Base-by-base conservation (phyloP, 2,888 invertebrate genomes). In the Muscina levida region DNA sequence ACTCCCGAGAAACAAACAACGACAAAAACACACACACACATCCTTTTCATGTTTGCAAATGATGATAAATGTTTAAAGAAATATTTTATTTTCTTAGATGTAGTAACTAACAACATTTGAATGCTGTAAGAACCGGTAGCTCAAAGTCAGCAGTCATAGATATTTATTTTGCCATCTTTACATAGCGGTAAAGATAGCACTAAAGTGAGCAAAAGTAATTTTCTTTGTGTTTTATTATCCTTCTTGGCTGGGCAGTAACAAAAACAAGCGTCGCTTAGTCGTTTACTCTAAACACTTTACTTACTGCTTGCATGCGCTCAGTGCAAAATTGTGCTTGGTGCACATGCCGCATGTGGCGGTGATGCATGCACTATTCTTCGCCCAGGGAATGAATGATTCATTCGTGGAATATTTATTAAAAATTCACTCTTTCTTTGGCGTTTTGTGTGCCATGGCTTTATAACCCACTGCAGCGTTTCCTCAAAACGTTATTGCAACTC, bases 31-130 rank as follows among this genome's bases (percentile, higher is more conserved):
- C n/a, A 31, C 51, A 24, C 57, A 62, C 62, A 42, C 42, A 42
- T 39, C 42, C 42, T 62, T 51, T 42, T 13, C 10, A 42, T 77
- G 48, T 59, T 68, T 39, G 39, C 62, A 73, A 78, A 78, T 73
- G 70, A 70, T 73, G 77, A 77, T 72, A 72, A 72, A 77, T 68
- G 62, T 51, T 65, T n/a, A 39, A n/a, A 57, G 17, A 46, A 70
- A 44, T 57, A 70, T 57, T 65, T 73, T 62, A 39, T 59, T 62
- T 62, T 62, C 62, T 62, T 42, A 31, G 31, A 31, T 5, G 31
- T 5, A 5, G 31, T 31, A 31, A 31, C 3, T 31, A 31, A 31
- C 31, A 31, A 5, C 31, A 5, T 31, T 31, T 31, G 31, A 3
- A 5, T 31, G 39, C 13, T 24, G 24, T 22, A 57, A 62, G 39